Evolutionary conservation across 2,113 vertebrate genomes (phyloP).

Genomic region (Rhabdornis inornatus): DNA sequence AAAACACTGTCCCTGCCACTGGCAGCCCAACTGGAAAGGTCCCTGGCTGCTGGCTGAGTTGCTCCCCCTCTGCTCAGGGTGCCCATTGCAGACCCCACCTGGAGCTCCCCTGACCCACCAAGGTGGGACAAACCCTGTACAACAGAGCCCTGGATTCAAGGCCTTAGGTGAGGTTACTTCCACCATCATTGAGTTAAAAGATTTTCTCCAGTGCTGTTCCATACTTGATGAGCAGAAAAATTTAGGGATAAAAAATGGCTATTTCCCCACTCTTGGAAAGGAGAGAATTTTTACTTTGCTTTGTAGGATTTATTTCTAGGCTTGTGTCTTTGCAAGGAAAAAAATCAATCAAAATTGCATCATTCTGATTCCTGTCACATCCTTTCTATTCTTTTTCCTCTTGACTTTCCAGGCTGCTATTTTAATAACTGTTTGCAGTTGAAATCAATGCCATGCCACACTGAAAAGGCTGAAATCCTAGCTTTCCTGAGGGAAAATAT

Average conservation of each 20-base stretch:
- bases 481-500: not conserved
- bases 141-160: not conserved
- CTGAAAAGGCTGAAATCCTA: not conserved
- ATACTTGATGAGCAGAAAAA: not conserved
- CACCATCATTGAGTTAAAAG: not conserved
- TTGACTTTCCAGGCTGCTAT: not conserved
- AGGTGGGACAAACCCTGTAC: not conserved
- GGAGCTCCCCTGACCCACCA: not conserved
- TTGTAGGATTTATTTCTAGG: not conserved
- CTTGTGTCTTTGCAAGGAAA: not conserved
- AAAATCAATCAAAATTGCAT: not conserved
- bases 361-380: not conserved
- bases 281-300: not conserved
- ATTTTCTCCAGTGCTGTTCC: not conserved
- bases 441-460: not conserved
- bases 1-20: not conserved
- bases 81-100: not conserved
- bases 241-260: not conserved
- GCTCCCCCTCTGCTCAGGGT: not conserved
- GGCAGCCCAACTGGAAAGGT: not conserved
- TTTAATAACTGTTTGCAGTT: slow-evolving; percentile 1
- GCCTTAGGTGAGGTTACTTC: not conserved
- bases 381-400: not conserved
- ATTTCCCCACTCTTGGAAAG: not conserved
- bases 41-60: not conserved